Conservation (phyloP, 1,140 invertebrate species). For the Drosophila teissieri region DNA sequence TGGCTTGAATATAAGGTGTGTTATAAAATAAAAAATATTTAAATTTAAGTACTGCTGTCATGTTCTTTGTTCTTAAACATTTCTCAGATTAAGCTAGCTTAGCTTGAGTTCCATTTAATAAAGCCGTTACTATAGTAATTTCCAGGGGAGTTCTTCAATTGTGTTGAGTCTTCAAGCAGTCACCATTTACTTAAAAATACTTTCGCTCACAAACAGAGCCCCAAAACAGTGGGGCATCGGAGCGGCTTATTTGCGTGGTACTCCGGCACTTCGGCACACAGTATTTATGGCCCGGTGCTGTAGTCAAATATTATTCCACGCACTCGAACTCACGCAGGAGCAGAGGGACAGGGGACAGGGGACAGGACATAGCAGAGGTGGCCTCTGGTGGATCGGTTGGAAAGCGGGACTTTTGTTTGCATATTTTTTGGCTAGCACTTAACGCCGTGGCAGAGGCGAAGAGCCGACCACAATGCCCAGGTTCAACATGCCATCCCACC, state of each 20-base stretch:
- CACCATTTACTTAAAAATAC: conserved; percentile 1
- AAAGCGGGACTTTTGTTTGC: conserved; percentile 48
- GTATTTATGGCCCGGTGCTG: conserved; percentile 35
- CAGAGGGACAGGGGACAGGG: background rate
- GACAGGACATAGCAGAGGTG: conserved; percentile 1
- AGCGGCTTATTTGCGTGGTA: conserved; percentile 7
- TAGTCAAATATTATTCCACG: conserved; percentile 49
- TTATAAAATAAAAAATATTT: too few species aligned
- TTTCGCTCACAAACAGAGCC: background rate
- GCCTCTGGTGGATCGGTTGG: conserved; percentile 1
- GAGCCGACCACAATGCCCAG: conserved; percentile 68
- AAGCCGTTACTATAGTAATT: too few species aligned
- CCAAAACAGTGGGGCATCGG: background rate
- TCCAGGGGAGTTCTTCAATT: background rate
- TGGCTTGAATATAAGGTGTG: too few species aligned
- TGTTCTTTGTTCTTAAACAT: too few species aligned
- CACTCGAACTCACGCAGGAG: conserved; percentile 34
- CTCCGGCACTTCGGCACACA: conserved; percentile 15
- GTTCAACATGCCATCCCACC: conserved; percentile 17
- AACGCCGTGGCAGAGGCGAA: conserved; percentile 29
- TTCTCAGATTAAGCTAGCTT: too few species aligned
- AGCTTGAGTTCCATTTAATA: too few species aligned
- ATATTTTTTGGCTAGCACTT: conserved; percentile 65
- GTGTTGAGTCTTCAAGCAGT: background rate
- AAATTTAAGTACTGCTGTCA: too few species aligned